A percentile compares a stretch with the other conserved stretches of the same genome.
Evolutionary conservation across 2,888 invertebrate genomes (phyloP).

Genomic region (Athalia rosae): DNA sequence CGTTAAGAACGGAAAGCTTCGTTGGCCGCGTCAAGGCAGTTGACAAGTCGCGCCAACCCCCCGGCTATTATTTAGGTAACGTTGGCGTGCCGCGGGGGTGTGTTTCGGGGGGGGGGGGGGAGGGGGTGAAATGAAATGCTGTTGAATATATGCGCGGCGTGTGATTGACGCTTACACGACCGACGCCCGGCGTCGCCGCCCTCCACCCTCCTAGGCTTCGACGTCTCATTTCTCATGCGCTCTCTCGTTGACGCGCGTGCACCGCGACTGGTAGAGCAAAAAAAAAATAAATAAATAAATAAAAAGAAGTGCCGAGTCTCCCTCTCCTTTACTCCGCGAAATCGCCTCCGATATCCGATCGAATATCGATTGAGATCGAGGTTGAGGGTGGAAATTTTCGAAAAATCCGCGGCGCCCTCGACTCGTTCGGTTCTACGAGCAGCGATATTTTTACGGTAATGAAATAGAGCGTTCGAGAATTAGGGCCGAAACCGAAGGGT

Average conservation of each 20-base stretch:
- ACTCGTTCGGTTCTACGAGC: too few species aligned
- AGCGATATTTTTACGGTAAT: too few species aligned
- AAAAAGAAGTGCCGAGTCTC: too few species aligned
- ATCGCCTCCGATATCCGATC: too few species aligned
- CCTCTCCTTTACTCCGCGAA: too few species aligned
- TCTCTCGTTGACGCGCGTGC: constrained; percentile 30
- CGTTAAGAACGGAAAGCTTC: constrained; percentile 23
- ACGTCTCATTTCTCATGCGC: constrained; percentile 45
- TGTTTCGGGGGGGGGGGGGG: too few species aligned
- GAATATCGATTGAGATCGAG: too few species aligned
- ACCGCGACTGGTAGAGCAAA: background rate
- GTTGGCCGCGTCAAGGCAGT: constrained; percentile 66
- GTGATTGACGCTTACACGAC: constrained; percentile 73
- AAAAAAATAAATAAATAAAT: too few species aligned
- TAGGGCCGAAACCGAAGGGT: too few species aligned
- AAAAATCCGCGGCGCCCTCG: too few species aligned
- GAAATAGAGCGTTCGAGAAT: too few species aligned
- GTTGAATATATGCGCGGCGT: constrained; percentile 72
- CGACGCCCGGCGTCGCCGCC: constrained; percentile 59
- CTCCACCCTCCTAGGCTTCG: constrained; percentile 43
- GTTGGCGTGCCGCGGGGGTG: constrained; percentile 65
- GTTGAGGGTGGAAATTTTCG: too few species aligned
- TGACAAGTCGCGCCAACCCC: constrained; percentile 70
- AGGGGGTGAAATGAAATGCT: constrained; percentile 61
- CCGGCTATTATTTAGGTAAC: constrained; percentile 72